Evolutionary conservation across 2,113 vertebrate genomes (phyloP).

Genomic region (Carlito syrichta): DNA sequence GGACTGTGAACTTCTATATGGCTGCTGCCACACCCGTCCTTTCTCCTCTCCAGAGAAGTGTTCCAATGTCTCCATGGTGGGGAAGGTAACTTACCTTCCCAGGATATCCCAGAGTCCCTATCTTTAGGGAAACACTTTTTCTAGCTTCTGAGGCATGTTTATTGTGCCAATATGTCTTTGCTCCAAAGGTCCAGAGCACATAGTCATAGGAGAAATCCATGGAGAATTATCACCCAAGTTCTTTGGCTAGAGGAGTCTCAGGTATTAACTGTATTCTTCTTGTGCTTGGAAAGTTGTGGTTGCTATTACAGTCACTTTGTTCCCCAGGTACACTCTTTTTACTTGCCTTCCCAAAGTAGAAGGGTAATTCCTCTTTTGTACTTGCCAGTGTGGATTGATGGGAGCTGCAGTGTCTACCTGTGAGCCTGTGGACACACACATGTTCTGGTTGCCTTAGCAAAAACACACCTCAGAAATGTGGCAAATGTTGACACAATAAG

Average conservation of each 20-base stretch:
- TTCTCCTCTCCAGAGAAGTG: background rate
- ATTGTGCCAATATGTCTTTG: background rate
- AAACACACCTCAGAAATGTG: background rate
- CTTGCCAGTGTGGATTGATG: too few relatives aligned
- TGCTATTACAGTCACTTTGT: background rate
- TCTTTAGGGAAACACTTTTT: background rate
- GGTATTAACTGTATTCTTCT: background rate
- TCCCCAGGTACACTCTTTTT: background rate
- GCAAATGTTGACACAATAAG: background rate
- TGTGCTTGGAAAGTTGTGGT: background rate
- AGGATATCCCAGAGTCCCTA: background rate
- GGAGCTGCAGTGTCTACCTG: background rate
- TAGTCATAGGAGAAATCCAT: background rate
- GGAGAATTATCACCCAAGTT: background rate
- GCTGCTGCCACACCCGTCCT: too few relatives aligned
- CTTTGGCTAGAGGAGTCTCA: background rate
- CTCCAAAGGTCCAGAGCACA: background rate
- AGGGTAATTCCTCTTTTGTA: background rate
- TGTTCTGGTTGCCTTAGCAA: background rate
- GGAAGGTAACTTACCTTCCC: background rate
- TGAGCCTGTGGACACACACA: too few relatives aligned
- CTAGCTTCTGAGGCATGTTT: background rate
- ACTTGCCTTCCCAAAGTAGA: background rate
- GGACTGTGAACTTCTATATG: too few relatives aligned
- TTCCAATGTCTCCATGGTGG: background rate